These are phyloP conservation scores for Stigmatopora argus DNA, from an alignment of 2,113 vertebrate genomes.

Conservation along the genomic window DNA sequence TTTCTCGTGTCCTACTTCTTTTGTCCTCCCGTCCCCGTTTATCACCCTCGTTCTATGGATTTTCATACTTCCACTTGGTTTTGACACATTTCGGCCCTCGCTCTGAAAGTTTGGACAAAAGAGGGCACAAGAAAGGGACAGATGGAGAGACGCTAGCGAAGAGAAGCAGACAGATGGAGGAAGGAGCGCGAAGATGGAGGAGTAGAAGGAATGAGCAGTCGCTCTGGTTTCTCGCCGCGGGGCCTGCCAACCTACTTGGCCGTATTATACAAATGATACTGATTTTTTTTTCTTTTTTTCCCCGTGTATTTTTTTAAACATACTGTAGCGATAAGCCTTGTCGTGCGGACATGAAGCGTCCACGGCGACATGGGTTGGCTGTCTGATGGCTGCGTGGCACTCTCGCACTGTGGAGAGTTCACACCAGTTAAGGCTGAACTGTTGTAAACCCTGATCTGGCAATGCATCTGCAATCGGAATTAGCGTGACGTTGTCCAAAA, in stretches of 20 bases:
- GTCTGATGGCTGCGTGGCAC: constrained; percentile 8
- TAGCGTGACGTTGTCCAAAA: no score
- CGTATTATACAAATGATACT: constrained; percentile 62
- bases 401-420: not conserved
- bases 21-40: constrained; percentile 33
- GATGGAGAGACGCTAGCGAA: constrained; percentile 57
- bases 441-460: not conserved
- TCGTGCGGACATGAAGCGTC: constrained; percentile 38
- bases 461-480: not conserved
- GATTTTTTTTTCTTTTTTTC: constrained; percentile 30
- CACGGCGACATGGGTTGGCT: constrained; percentile 20
- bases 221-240: constrained; percentile 60
- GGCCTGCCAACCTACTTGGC: constrained; percentile 61
- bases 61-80: constrained; percentile 24
- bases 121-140: constrained; percentile 56
- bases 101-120: constrained; percentile 51
- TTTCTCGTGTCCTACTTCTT: constrained; percentile 46
- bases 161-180: constrained; percentile 60
- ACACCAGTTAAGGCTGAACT: not conserved
- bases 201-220: constrained; percentile 60
- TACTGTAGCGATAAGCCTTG: constrained; percentile 43
- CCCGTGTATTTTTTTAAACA: no score
- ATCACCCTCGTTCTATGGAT: constrained; percentile 31
- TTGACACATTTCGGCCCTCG: constrained; percentile 48
- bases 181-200: constrained; percentile 49